Percentiles rank a stretch among this genome's conserved stretches.
These are phyloP conservation scores for Trochalopteron elliotii DNA, from an alignment of 2,113 vertebrate species.

Conservation along the genomic window DNA sequence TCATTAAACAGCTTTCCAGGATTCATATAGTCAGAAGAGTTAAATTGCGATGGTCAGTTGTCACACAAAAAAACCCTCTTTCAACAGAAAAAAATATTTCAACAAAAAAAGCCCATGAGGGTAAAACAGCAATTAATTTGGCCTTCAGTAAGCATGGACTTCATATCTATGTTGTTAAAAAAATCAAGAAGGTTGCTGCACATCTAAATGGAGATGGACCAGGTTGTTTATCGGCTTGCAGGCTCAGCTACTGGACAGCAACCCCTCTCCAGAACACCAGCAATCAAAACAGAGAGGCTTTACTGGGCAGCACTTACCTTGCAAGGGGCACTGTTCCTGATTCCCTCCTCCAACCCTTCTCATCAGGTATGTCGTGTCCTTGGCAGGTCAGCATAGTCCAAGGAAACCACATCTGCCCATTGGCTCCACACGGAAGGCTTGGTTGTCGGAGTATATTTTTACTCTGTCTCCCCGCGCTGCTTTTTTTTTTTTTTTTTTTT, in stretches of 20 bases:
- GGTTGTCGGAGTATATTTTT: background rate
- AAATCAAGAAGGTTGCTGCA: rapidly evolving
- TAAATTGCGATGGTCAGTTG: background rate
- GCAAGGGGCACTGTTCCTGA: rapidly evolving
- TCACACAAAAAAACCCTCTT: background rate
- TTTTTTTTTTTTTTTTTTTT: too few relatives aligned
- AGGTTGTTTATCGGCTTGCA: background rate
- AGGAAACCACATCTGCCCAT: background rate
- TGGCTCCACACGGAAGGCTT: background rate
- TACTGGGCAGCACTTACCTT: background rate
- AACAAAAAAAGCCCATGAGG: background rate
- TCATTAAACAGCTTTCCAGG: background rate
- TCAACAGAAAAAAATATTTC: background rate
- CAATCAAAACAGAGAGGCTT: rapidly evolving
- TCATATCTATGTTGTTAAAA: background rate
- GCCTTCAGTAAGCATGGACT: background rate
- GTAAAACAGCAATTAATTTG: background rate
- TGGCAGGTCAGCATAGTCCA: rapidly evolving
- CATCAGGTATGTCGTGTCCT: rapidly evolving
- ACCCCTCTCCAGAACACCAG: background rate
- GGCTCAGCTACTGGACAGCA: background rate
- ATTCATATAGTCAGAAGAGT: background rate
- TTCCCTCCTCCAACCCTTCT: background rate
- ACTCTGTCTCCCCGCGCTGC: rapidly evolving
- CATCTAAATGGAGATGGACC: background rate